Evolutionary conservation across 1,140 invertebrate species (phyloP).

Genomic region (Bombus sylvicola): DNA sequence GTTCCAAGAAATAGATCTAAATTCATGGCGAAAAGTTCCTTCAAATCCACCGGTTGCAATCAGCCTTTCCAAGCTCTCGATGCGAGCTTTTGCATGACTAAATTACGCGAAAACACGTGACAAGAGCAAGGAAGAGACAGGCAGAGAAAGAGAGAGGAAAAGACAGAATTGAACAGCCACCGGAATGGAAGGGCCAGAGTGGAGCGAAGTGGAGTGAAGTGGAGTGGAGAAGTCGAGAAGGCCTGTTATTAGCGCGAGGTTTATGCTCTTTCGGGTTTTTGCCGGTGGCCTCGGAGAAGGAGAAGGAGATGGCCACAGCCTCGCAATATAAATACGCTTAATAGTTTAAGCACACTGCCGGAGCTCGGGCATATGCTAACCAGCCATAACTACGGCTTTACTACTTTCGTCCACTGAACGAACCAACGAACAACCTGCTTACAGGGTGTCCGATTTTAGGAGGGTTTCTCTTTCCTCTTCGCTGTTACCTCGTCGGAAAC

Average conservation of each 20-base stretch:
- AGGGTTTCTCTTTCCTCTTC: not conserved
- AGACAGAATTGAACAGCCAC: conserved; percentile 33
- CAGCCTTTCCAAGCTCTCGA: too few species aligned
- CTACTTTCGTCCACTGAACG: conserved; percentile 75
- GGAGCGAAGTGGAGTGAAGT: conserved; percentile 75
- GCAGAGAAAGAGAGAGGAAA: not conserved
- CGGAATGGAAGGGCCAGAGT: conserved; percentile 59
- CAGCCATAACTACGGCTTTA: conserved; percentile 81
- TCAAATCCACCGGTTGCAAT: too few species aligned
- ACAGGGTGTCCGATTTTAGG: conserved; percentile 34
- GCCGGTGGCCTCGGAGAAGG: conserved; percentile 64
- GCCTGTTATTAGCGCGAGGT: conserved; percentile 82
- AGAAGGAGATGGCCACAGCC: conserved; percentile 74
- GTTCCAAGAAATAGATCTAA: too few species aligned
- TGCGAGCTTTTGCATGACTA: not conserved
- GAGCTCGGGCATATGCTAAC: conserved; percentile 79
- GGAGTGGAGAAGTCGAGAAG: conserved; percentile 76
- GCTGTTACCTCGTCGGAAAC: not conserved
- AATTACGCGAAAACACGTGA: not conserved
- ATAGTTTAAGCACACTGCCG: conserved; percentile 82
- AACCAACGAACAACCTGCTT: conserved; percentile 7
- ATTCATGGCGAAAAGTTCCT: too few species aligned
- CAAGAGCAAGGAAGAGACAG: not conserved
- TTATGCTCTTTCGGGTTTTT: conserved; percentile 80
- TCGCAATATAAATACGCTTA: conserved; percentile 83